Base-by-base conservation (phyloP, 2,113 vertebrate genomes). In the Nibea coibor region DNA sequence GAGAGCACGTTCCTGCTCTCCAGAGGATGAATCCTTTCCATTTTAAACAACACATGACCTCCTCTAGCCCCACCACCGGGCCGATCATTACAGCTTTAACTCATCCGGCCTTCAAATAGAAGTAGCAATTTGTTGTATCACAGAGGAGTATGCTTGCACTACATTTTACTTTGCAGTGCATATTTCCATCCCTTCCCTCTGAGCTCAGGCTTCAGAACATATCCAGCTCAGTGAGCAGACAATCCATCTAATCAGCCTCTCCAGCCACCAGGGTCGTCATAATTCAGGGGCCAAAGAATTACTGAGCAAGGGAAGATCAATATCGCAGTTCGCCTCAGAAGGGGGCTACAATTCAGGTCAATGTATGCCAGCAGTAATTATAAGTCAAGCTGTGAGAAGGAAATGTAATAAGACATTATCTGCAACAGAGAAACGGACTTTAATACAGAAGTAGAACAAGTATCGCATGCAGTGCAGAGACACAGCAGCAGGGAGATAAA, bases 291-390 rank as follows among this genome's bases (percentile, higher is more conserved):
- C 20, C 15, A 14, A 63, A 69, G 48, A 75, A 73, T 48, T 61
- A 79, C 70, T 1, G 45, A 45, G 59, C 58, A 51, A 64, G 16
- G 26, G 54, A 61, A 24, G 54, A 76, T 87, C 66, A 70, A 78
- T 67, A 75, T 53, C 43, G 56, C 59, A 45, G 35, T 75, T 65
- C 67, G 31, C 51, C 58, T 81, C 67, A 64, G 75, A 19, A 2
- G 56, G 66, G 51, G 63, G 50, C 50, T 19, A 14, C 35, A 35
- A 71, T 69, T 66, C n/a, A 62, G 74, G 74, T 74, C 70, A 84
- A 20, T 48, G 75, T 68, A 22, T 68, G 75, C 61, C 61, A 53
- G 71, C 70, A 71, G 69, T 84, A 81, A 80, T 78, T 78, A 78
- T 61, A 65, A 71, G 35, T 71, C 75, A 62, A 82, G 64, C 75